Conservation (phyloP, 2,113 vertebrate species). For the Bubo scandiacus region DNA sequence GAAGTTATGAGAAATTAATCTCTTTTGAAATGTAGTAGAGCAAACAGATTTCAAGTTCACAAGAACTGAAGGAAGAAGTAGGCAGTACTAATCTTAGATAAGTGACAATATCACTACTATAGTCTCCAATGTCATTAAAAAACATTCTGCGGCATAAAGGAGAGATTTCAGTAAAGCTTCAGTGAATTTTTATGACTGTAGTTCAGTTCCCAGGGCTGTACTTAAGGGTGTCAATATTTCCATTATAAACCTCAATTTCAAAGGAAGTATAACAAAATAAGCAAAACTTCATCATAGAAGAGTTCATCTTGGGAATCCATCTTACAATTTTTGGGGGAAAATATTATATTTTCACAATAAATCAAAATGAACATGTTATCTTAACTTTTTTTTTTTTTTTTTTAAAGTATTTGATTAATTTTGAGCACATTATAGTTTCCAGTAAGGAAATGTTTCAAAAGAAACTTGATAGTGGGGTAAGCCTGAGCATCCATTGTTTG, state of each 20-base stretch:
- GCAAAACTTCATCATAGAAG: not conserved
- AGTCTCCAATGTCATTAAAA: not conserved
- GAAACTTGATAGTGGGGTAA: not conserved
- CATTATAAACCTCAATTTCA: not conserved
- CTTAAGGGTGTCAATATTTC: not conserved
- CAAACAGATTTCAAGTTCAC: not conserved
- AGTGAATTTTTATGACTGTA: not conserved
- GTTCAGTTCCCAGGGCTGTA: not conserved
- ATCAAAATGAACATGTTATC: not conserved
- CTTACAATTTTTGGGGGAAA: accelerated
- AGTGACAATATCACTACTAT: not conserved
- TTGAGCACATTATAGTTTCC: not conserved
- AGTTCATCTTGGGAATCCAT: not conserved
- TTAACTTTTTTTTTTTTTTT: not conserved
- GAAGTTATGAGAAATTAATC: not conserved
- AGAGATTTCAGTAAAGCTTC: not conserved
- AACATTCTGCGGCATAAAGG: not conserved
- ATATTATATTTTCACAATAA: not conserved
- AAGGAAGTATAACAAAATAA: not conserved
- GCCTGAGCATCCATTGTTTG: not conserved
- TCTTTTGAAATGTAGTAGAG: not conserved
- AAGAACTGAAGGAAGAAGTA: not conserved
- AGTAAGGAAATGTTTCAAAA: not conserved
- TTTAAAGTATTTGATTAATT: not conserved
- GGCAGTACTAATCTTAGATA: not conserved